Percentiles rank a stretch among this genome's conserved stretches.
Evolutionary conservation across 2,113 vertebrate species (phyloP).

Genomic region (Alligator sinensis): DNA sequence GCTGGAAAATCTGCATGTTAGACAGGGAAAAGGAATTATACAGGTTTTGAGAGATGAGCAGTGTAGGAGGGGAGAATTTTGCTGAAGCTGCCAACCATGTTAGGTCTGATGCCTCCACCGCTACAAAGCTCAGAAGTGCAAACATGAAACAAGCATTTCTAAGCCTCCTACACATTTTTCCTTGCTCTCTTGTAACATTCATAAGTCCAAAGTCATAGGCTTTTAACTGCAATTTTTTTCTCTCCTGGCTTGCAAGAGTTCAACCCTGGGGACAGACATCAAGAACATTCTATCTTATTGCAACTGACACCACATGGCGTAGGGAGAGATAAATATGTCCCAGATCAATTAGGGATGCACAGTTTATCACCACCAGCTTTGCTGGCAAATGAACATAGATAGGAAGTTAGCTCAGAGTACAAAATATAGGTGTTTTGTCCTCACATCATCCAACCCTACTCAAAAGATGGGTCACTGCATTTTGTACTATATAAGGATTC

Average conservation of each 20-base stretch:
- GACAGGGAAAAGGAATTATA: too few species aligned
- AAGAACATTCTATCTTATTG: not conserved
- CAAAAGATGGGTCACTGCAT: too few species aligned
- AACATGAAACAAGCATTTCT: not conserved
- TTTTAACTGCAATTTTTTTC: not conserved
- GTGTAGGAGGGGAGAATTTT: not conserved
- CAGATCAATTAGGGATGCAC: not conserved
- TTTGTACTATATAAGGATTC: not conserved
- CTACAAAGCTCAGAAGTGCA: not conserved
- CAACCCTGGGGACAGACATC: not conserved
- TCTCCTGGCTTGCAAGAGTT: not conserved
- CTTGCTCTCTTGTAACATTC: not conserved
- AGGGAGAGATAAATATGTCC: not conserved
- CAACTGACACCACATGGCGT: rapidly evolving
- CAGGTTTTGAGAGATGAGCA: too few species aligned
- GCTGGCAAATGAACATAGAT: not conserved
- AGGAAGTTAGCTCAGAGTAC: not conserved
- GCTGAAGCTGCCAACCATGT: too few species aligned
- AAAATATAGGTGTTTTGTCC: not conserved
- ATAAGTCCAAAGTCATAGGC: not conserved
- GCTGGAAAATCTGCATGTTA: too few species aligned
- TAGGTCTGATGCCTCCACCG: not conserved
- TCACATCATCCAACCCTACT: not conserved
- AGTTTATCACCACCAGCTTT: not conserved
- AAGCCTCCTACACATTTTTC: not conserved